Evolutionary conservation across 2,797 vertebrate genomes (phyloP).

Genomic region (Erethizon dorsatum): DNA sequence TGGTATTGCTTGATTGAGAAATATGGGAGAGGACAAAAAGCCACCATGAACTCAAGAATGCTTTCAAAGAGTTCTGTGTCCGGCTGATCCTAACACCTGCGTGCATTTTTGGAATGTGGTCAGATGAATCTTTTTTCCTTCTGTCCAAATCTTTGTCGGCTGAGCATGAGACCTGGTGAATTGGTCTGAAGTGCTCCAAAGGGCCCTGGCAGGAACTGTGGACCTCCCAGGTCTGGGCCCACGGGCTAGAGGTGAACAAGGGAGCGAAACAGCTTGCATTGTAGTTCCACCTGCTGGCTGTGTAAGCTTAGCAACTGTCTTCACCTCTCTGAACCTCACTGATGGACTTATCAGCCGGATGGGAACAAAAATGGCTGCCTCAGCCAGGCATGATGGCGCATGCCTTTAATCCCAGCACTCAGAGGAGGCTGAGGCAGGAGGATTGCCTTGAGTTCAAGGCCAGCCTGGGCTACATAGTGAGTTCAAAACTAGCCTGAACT

Average conservation of each 20-base stretch:
- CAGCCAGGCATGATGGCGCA: background rate
- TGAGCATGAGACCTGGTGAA: background rate
- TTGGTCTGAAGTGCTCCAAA: background rate
- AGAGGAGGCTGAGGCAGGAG: background rate
- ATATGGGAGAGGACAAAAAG: background rate
- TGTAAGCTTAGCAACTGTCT: constrained; percentile 18
- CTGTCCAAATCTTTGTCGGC: background rate
- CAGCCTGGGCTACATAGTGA: background rate
- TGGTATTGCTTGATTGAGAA: background rate
- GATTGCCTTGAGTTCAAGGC: background rate
- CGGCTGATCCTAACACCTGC: background rate
- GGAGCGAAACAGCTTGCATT: background rate
- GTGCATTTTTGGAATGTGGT: background rate
- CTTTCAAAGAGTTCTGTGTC: background rate
- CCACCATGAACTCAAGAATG: background rate
- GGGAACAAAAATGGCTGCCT: background rate
- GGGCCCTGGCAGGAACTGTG: background rate
- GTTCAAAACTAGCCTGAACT: background rate
- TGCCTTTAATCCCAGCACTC: background rate
- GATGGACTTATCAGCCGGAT: background rate
- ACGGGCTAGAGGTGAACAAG: background rate
- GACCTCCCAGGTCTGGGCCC: background rate
- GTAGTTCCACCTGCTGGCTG: background rate
- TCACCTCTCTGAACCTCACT: background rate
- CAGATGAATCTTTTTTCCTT: background rate